Evolutionary conservation across 2,113 vertebrate species (phyloP).

Genomic region (Poecile atricapillus): DNA sequence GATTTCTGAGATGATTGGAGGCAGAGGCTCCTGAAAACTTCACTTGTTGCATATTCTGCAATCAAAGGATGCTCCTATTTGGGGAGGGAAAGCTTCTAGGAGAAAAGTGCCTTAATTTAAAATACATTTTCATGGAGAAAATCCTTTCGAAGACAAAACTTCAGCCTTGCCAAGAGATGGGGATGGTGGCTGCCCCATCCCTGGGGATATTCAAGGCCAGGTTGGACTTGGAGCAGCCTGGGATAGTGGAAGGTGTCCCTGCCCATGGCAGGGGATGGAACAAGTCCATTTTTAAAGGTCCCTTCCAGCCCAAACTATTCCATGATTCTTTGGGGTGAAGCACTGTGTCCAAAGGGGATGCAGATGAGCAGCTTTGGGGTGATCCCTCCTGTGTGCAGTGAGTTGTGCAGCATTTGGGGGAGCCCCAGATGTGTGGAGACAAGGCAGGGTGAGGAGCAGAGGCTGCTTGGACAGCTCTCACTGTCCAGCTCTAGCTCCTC

Average conservation of each 20-base stretch:
- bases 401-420: neutral
- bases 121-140: neutral
- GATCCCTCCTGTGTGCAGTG: accelerated
- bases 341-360: accelerated
- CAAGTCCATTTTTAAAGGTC: neutral
- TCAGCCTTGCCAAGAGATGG: neutral
- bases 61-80: neutral
- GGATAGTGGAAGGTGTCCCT: neutral
- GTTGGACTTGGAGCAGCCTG: neutral
- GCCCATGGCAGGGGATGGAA: neutral
- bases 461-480: neutral
- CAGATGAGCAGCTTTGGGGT: neutral
- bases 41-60: constrained; percentile 37
- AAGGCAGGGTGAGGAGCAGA: neutral
- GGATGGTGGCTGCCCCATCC: neutral
- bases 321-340: neutral
- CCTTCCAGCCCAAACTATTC: neutral
- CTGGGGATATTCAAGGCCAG: neutral
- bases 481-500: neutral
- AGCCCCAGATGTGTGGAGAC: accelerated
- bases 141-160: neutral
- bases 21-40: constrained; percentile 21
- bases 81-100: neutral
- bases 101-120: neutral
- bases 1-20: constrained; percentile 20